phyloP scores from a whole-genome alignment of 2,113 vertebrate species.

The Salvelinus sp. region DNA sequence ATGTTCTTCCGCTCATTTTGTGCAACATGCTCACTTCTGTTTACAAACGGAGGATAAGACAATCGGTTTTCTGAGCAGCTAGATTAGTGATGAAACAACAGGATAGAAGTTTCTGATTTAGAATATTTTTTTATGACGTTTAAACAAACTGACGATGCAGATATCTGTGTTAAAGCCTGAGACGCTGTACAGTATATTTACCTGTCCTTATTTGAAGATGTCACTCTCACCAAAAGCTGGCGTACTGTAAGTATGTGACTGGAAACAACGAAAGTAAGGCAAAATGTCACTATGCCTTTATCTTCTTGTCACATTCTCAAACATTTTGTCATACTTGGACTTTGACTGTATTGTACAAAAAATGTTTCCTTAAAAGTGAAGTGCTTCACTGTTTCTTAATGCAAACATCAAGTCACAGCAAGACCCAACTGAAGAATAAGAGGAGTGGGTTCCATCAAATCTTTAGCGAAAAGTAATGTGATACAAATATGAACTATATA shows the following conservation, averaged over 20 bases:
- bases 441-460: background rate
- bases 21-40: background rate
- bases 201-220: background rate
- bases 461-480: background rate
- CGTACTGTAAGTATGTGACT: background rate
- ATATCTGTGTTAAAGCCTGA: background rate
- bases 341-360: background rate
- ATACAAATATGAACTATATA: background rate
- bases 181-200: background rate
- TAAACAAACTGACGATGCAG: conserved; percentile 5
- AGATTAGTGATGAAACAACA: background rate
- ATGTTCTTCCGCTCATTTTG: background rate
- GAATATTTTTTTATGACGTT: background rate
- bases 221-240: background rate
- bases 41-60: background rate
- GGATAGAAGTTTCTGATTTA: background rate
- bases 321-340: background rate
- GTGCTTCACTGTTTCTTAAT: background rate
- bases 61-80: background rate
- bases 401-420: background rate
- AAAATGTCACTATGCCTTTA: background rate
- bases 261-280: background rate
- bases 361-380: background rate
- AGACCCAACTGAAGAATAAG: background rate
- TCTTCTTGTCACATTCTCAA: background rate